Base-by-base conservation (phyloP, 2,888 invertebrate species). In the Troglohyphantes excavatus region DNA sequence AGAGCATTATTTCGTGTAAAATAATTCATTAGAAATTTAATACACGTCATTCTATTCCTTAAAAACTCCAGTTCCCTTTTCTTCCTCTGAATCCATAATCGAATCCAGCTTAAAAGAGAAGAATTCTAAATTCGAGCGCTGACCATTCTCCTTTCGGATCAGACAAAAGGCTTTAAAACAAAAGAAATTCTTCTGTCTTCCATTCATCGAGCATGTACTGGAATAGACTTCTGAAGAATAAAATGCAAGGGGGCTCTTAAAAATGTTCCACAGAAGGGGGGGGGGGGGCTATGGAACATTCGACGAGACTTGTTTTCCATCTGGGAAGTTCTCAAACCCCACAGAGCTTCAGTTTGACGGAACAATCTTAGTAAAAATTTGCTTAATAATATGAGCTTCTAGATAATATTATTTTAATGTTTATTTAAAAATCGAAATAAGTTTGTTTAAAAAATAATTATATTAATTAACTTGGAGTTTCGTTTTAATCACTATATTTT, bases 81-180 rank as follows among this genome's bases (percentile, higher is more conserved):
- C 1, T 53, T n/a, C 53, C 5, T 5, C 17, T 9, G 53, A 53
- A 53, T 53, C n/a, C 2, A 53, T 53, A 53, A 53, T 1, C 53
- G 53, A 53, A 53, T 53, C 53, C 53, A 53, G 53, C n/a, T 53
- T n/a, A 13, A n/a, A 53, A 53, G n/a, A 53, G 53, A 39, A 39
- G 53, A 13, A 53, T 53, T 53, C 39, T 53, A 53, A 53, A 53
- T 13, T 53, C 53, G n/a, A n/a, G 5, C 53, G 17, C 53, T 53
- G 53, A 53, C 53, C 53, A 53, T 53, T 53, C 53, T 53, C 9
- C 53, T 53, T 53, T 53, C 53, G n/a, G 53, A 53, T n/a, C 53
- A 53, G 39, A 39, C 39, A 39, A 39, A 39, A 39, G n/a, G n/a
- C 68, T 68, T 65, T 68, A 33, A 68, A 68, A 68, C 33, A 68